phyloP scores from a whole-genome alignment of 2,113 vertebrate genomes.

The Baryphthengus martii region DNA sequence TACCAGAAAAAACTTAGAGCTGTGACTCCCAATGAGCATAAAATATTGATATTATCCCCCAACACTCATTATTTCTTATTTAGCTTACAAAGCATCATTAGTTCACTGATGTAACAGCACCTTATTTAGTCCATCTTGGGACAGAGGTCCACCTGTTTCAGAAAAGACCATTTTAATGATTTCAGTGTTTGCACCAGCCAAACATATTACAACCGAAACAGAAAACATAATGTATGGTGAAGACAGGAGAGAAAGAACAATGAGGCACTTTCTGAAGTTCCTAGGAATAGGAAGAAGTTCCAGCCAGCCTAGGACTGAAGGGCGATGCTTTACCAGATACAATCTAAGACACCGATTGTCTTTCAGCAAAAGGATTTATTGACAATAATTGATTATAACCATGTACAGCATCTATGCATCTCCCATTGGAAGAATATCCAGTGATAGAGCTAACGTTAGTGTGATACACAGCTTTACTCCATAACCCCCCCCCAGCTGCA shows the following conservation, averaged over 20 bases:
- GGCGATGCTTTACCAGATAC: not conserved
- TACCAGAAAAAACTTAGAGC: not conserved
- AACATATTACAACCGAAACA: not conserved
- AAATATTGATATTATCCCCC: not conserved
- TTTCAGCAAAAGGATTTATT: constrained; percentile 71
- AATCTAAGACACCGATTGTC: not conserved
- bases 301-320: not conserved
- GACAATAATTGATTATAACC: constrained; percentile 65
- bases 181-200: not conserved
- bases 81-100: not conserved
- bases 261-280: not conserved
- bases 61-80: not conserved
- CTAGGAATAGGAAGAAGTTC: not conserved
- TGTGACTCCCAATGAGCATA: not conserved
- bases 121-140: not conserved
- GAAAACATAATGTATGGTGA: not conserved
- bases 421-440: constrained; percentile 75
- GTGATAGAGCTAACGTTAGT: constrained; percentile 60
- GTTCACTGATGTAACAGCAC: not conserved
- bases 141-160: not conserved
- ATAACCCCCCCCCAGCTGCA: constrained; percentile 13
- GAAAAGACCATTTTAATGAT: not conserved
- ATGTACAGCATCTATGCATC: constrained; percentile 69
- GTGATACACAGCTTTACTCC: constrained; percentile 60
- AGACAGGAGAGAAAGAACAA: not conserved